phyloP scores from a whole-genome alignment of 2,888 invertebrate species.

The Diplolepis rosae region DNA sequence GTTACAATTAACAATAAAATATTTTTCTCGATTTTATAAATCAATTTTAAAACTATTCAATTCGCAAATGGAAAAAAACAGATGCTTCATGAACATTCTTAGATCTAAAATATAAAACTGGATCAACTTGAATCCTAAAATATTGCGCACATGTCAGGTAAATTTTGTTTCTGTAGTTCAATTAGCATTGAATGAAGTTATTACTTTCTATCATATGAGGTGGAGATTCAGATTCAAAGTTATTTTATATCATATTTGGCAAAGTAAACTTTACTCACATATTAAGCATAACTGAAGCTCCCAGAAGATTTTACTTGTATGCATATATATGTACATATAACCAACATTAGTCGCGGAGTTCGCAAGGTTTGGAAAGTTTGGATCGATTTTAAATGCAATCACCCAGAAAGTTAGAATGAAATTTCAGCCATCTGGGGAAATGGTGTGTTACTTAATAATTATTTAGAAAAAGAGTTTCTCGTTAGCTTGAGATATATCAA shows the following conservation, averaged over 20 bases:
- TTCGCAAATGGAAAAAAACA: too few species aligned
- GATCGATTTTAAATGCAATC: conserved; percentile 17
- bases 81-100: too few species aligned
- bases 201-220: neutral
- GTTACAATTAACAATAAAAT: too few species aligned
- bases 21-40: too few species aligned
- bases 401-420: conserved; percentile 9
- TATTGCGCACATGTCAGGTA: too few species aligned
- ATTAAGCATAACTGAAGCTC: neutral
- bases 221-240: neutral
- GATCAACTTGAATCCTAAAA: too few species aligned
- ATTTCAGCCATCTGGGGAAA: conserved; percentile 2
- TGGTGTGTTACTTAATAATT: neutral
- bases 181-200: neutral
- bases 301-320: neutral
- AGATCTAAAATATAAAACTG: too few species aligned
- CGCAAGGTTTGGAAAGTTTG: conserved; percentile 1
- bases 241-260: neutral
- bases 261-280: neutral
- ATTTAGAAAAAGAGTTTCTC: neutral
- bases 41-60: too few species aligned
- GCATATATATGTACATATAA: too few species aligned
- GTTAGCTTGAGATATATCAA: neutral
- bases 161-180: too few species aligned
- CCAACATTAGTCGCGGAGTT: conserved; percentile 6